Evolutionary conservation across 2,888 invertebrate genomes (phyloP).

Genomic region (Desoria tigrina): DNA sequence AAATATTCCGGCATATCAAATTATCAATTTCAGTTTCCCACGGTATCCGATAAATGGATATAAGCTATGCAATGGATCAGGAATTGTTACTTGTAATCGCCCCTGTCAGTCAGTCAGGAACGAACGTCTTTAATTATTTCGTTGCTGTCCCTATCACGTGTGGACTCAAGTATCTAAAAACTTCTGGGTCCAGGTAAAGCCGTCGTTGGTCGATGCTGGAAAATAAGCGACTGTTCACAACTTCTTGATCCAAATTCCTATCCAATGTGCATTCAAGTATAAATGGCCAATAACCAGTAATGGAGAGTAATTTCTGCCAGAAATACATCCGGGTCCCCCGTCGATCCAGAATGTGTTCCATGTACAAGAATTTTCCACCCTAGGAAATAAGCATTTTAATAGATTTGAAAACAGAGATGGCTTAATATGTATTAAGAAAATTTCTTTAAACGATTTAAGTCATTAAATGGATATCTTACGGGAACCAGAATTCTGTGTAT

Average conservation of each 20-base stretch:
- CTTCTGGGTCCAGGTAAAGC: not conserved
- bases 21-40: too few relatives aligned
- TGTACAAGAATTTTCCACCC: constrained; percentile 54
- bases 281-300: constrained; percentile 6
- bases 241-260: not conserved
- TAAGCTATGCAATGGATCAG: too few relatives aligned
- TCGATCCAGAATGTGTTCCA: constrained; percentile 49
- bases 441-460: not conserved
- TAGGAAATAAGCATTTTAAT: constrained; percentile 20
- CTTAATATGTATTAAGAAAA: not conserved
- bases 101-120: too few relatives aligned
- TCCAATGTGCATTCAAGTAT: not conserved
- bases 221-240: not conserved
- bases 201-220: not conserved
- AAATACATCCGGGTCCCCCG: not conserved
- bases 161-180: not conserved
- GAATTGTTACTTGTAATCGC: too few relatives aligned
- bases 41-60: too few relatives aligned
- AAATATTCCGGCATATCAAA: too few relatives aligned
- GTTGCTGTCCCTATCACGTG: not conserved
- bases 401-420: not conserved
- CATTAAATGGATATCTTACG: constrained; percentile 42
- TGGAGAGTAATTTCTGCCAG: not conserved
- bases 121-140: too few relatives aligned
- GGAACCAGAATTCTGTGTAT: constrained; percentile 54